Conservation (phyloP, 2,113 vertebrate species). For the western clawed frog (Xenopus tropicalis) region DNA sequence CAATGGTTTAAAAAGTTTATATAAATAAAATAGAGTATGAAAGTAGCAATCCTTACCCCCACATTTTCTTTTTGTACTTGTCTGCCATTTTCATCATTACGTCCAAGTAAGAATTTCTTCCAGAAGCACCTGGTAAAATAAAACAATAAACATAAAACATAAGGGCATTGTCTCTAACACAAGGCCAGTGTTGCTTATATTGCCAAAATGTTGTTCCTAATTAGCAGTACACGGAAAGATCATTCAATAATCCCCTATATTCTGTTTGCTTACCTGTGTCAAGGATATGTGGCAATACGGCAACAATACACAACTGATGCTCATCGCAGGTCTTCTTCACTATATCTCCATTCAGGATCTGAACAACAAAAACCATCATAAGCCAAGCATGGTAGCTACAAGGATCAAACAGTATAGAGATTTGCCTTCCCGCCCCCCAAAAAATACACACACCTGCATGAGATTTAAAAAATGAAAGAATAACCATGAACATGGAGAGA, state of each 20-base stretch:
- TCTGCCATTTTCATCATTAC: slow-evolving; percentile 90
- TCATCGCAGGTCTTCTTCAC: slow-evolving; percentile 86
- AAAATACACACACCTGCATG: neutral
- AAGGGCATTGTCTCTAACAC: no score
- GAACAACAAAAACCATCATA: slow-evolving; percentile 34
- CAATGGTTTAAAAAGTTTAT: no score
- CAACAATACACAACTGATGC: slow-evolving; percentile 88
- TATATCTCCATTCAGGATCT: slow-evolving; percentile 80
- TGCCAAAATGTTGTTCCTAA: no score
- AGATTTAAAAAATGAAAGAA: no score
- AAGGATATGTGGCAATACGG: slow-evolving; percentile 89
- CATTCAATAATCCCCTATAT: no score
- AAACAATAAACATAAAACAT: neutral
- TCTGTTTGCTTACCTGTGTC: slow-evolving; percentile 77
- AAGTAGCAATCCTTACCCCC: slow-evolving; percentile 75
- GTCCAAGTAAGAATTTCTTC: slow-evolving; percentile 87
- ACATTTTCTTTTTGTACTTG: slow-evolving; percentile 98
- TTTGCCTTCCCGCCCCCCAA: neutral
- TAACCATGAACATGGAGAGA: no score
- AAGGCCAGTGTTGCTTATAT: no score
- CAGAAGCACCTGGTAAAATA: slow-evolving; percentile 74
- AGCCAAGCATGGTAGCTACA: neutral
- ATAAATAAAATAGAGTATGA: no score
- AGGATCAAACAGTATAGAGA: neutral
- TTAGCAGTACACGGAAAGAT: no score